Evolutionary conservation across 2,888 invertebrate genomes (phyloP).

Genomic region (Drosophila atroscutellata): DNA sequence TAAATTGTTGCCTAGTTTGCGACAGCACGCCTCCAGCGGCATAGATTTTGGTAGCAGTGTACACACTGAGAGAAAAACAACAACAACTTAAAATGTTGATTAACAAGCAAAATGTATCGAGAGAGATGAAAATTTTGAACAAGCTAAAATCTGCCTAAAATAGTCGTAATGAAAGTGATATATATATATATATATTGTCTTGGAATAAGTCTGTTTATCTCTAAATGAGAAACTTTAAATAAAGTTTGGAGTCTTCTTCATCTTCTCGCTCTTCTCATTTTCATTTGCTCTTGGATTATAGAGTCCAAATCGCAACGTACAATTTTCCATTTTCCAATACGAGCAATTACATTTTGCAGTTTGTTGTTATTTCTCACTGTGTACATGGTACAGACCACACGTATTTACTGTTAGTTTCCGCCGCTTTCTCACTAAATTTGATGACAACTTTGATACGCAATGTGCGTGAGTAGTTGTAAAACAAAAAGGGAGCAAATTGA

Average conservation of each 20-base stretch:
- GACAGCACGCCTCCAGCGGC: constrained; percentile 54
- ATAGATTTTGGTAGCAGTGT: constrained; percentile 15
- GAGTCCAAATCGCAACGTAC: not conserved
- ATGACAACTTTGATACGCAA: constrained; percentile 33
- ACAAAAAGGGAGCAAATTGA: constrained; percentile 5
- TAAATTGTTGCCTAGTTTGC: constrained; percentile 64
- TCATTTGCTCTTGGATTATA: not conserved
- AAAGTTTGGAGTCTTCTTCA: not conserved
- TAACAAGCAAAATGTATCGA: no score
- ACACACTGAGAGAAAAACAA: constrained; percentile 8
- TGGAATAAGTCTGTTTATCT: not conserved
- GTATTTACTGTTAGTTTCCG: constrained; percentile 27
- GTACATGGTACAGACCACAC: not conserved
- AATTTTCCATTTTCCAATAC: not conserved
- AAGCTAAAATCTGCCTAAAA: not conserved
- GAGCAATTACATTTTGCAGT: not conserved
- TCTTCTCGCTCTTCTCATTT: not conserved
- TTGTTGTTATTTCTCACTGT: not conserved
- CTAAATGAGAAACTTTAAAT: not conserved
- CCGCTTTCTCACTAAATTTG: constrained; percentile 44
- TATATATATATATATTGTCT: no score
- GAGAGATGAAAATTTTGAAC: not conserved
- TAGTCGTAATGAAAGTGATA: fast-evolving
- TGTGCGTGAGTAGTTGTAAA: constrained; percentile 3
- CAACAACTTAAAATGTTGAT: not conserved